Conservation (phyloP, 2,113 vertebrate species). For the Scolopax mira region DNA sequence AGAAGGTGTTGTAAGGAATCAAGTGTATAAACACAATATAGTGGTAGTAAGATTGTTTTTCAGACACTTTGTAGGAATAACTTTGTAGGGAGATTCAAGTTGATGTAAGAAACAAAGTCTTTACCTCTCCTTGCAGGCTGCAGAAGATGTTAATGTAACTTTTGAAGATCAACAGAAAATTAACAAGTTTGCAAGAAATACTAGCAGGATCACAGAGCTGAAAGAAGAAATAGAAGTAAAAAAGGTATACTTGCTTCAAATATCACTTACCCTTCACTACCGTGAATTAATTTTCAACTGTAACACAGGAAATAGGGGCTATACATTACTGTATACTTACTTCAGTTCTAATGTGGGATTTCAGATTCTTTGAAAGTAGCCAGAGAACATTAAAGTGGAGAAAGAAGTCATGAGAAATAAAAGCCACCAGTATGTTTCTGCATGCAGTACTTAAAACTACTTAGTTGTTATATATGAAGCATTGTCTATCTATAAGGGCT, state of each 20-base stretch:
- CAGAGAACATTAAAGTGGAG: background rate
- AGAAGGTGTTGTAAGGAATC: background rate
- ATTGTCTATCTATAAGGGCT: background rate
- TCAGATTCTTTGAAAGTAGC: background rate
- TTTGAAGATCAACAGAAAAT: constrained; percentile 99
- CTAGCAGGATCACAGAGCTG: constrained; percentile 91
- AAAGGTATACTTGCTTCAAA: constrained; percentile 77
- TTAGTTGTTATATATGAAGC: background rate
- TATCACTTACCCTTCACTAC: background rate
- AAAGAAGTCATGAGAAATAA: background rate
- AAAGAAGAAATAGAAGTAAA: constrained; percentile 95
- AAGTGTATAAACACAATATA: background rate
- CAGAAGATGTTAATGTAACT: constrained; percentile 96
- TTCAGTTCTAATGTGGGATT: background rate
- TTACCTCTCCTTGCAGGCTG: constrained; percentile 74
- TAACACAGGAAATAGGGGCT: background rate
- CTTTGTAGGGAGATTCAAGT: background rate
- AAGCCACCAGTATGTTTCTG: background rate
- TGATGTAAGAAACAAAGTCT: background rate
- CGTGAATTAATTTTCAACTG: background rate
- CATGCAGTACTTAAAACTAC: background rate
- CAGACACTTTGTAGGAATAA: background rate
- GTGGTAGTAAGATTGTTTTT: background rate
- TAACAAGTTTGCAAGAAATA: constrained; percentile 97
- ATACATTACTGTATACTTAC: background rate